A percentile compares a stretch with the other conserved stretches of the same genome.
Conservation (phyloP, 2,888 invertebrate genomes). For the Agrilus cyanescens region DNA sequence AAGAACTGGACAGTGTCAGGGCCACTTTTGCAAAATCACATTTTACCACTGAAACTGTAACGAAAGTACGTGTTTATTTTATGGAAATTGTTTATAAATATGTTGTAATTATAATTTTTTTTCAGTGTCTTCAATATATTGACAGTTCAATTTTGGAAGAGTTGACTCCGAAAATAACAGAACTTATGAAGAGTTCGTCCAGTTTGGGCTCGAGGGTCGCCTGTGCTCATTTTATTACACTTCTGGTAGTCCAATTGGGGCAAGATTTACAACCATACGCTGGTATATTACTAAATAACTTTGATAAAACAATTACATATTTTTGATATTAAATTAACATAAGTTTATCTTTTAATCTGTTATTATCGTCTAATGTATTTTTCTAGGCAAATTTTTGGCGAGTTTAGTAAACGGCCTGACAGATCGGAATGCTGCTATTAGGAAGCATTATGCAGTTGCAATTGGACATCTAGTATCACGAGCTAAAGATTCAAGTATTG, state of each 20-base stretch:
- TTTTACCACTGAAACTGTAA: slow-evolving; percentile 78
- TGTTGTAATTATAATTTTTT: slow-evolving; percentile 6
- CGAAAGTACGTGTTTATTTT: slow-evolving; percentile 44
- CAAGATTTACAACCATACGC: slow-evolving; percentile 47
- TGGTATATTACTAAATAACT: slow-evolving; percentile 26
- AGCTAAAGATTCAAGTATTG: slow-evolving; percentile 64
- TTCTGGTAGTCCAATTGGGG: slow-evolving; percentile 44
- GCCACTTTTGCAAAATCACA: slow-evolving; percentile 74
- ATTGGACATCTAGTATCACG: slow-evolving; percentile 73
- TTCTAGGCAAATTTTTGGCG: slow-evolving; percentile 43
- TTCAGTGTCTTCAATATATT: slow-evolving; percentile 55
- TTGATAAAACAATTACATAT: slow-evolving; percentile 8
- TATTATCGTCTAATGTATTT: too few species aligned
- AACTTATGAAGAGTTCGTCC: slow-evolving; percentile 66
- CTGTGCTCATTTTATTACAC: slow-evolving; percentile 65
- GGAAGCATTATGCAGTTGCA: slow-evolving; percentile 73
- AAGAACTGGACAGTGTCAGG: slow-evolving; percentile 65
- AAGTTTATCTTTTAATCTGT: background rate
- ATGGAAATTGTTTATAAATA: too few species aligned
- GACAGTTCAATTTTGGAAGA: slow-evolving; percentile 66
- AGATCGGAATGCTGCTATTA: slow-evolving; percentile 72
- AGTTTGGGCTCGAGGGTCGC: slow-evolving; percentile 78
- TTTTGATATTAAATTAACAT: background rate
- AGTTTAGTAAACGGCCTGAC: slow-evolving; percentile 64
- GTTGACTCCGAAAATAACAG: slow-evolving; percentile 69